These are phyloP conservation scores for Grus americana DNA, from an alignment of 2,113 vertebrate species.

Conservation along the genomic window DNA sequence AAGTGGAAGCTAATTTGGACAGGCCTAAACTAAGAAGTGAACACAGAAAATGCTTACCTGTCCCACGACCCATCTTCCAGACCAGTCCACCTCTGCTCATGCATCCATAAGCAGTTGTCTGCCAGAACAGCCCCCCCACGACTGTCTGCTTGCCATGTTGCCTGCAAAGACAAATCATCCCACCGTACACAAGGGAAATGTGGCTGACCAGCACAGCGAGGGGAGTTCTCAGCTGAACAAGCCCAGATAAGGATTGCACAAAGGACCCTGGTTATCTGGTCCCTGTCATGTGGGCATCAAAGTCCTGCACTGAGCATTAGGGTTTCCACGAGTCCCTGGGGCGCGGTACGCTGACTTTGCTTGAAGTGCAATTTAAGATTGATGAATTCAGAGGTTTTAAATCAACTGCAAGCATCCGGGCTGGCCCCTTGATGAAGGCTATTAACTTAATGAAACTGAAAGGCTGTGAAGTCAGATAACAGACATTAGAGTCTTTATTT, in stretches of 20 bases:
- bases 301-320: not conserved
- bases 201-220: not conserved
- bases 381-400: conserved; percentile 65
- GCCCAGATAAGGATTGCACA: conserved; percentile 13
- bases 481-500: conserved; percentile 50
- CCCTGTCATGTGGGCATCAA: not conserved
- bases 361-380: conserved; percentile 50
- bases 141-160: not conserved
- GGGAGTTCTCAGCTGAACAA: not conserved
- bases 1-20: not conserved
- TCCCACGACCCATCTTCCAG: not conserved
- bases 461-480: conserved; percentile 63
- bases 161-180: not conserved
- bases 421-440: conserved; percentile 44
- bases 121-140: not conserved
- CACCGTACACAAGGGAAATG: fast-evolving
- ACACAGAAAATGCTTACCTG: not conserved
- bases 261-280: not conserved
- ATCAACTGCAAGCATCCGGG: conserved; percentile 50
- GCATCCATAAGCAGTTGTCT: not conserved
- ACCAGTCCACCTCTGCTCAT: not conserved
- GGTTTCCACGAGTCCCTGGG: conserved; percentile 13
- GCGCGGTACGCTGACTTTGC: not conserved
- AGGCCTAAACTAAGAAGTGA: not conserved
- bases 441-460: conserved; percentile 67